Percentiles rank a stretch among this genome's conserved stretches.
These are phyloP conservation scores for Tyrophagus putrescentiae DNA, from an alignment of 1,140 invertebrate genomes.

Conservation along the genomic window DNA sequence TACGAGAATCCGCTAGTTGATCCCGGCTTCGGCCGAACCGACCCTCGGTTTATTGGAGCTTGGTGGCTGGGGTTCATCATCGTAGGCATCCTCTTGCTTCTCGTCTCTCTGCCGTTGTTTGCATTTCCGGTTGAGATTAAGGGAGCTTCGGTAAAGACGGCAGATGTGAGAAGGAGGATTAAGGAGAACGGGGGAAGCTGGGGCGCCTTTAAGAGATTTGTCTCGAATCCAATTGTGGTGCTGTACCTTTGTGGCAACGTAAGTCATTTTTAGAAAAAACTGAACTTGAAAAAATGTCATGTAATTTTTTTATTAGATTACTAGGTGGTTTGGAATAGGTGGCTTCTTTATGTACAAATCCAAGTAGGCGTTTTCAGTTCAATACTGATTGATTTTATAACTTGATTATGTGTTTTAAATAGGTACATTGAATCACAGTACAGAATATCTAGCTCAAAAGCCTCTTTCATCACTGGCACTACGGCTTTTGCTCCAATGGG, in stretches of 20 bases:
- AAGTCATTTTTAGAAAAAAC: too few relatives aligned
- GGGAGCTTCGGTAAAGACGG: background rate
- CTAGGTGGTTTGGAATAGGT: conserved; percentile 53
- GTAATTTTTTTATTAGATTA: too few relatives aligned
- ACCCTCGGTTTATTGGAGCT: conserved; percentile 36
- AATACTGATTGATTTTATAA: too few relatives aligned
- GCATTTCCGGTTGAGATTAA: conserved; percentile 26
- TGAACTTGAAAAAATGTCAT: too few relatives aligned
- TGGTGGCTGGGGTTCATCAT: conserved; percentile 42
- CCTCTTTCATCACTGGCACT: conserved; percentile 34
- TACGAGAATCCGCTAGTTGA: conserved; percentile 27
- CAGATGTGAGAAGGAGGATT: background rate
- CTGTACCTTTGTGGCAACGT: background rate
- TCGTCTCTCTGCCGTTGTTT: conserved; percentile 27
- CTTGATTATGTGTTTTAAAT: too few relatives aligned
- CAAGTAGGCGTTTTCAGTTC: too few relatives aligned
- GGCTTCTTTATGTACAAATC: conserved; percentile 59
- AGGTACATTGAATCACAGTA: conserved; percentile 61
- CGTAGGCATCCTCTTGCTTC: conserved; percentile 25
- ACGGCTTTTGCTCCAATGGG: conserved; percentile 35
- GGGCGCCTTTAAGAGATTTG: conserved; percentile 29
- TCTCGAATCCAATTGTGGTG: conserved; percentile 31
- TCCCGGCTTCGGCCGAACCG: conserved; percentile 29
- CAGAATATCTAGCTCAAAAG: conserved; percentile 49
- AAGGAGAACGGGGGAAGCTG: background rate